Conservation (phyloP, 2,888 invertebrate species). For the Netelia fuscicornis region DNA sequence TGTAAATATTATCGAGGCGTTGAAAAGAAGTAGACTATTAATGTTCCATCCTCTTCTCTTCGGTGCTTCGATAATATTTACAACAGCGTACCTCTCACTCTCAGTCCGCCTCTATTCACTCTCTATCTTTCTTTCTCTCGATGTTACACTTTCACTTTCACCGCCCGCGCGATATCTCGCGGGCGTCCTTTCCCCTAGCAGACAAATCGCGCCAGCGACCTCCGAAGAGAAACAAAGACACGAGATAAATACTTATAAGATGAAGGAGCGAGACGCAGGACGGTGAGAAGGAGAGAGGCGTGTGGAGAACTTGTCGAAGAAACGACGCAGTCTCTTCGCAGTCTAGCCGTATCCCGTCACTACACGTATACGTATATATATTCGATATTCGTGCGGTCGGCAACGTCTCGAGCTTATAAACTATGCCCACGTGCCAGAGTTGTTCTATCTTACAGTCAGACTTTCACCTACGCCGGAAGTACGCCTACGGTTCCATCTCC, state of each 20-base stretch:
- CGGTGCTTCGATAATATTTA: constrained; percentile 3
- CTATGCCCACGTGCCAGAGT: constrained; percentile 70
- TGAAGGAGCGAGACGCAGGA: constrained; percentile 12
- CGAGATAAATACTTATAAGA: not conserved
- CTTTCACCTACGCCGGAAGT: constrained; percentile 79
- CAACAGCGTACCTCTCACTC: constrained; percentile 10
- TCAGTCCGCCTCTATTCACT: constrained; percentile 18
- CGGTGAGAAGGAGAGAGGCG: constrained; percentile 22
- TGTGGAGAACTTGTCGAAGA: constrained; percentile 64
- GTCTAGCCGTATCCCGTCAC: constrained; percentile 75
- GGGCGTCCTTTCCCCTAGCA: constrained; percentile 44
- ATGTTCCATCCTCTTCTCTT: not conserved
- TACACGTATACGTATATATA: constrained; percentile 20
- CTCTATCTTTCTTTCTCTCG: constrained; percentile 69
- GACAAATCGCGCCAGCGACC: constrained; percentile 17
- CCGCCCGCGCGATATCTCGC: constrained; percentile 66
- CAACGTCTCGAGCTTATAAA: constrained; percentile 64
- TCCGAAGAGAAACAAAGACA: constrained; percentile 22
- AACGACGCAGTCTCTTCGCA: constrained; percentile 79
- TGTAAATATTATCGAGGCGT: not conserved
- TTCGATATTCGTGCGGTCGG: constrained; percentile 30
- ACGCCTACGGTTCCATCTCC: constrained; percentile 57
- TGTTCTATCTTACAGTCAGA: constrained; percentile 73
- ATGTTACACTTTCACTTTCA: constrained; percentile 79
- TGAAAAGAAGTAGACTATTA: not conserved